phyloP scores from a whole-genome alignment of 2,113 vertebrate species.

The Poeciliopsis retropinna region DNA sequence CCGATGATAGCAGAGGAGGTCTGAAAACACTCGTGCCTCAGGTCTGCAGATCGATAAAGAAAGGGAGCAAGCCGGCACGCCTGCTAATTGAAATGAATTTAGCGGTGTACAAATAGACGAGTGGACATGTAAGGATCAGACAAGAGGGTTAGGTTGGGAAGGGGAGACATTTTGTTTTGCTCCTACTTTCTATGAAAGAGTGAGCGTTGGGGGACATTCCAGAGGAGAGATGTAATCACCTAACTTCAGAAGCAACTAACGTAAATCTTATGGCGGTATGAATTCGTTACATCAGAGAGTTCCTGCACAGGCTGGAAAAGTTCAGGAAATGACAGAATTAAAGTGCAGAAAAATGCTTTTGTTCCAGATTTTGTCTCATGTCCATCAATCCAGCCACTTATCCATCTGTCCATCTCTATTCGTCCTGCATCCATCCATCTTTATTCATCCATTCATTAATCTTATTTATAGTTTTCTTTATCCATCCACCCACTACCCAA shows the following conservation, averaged over 20 bases:
- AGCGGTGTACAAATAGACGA: constrained; percentile 71
- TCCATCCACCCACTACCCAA: too few relatives aligned
- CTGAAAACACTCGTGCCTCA: constrained; percentile 35
- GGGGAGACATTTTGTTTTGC: constrained; percentile 50
- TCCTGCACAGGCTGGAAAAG: neutral
- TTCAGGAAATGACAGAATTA: neutral
- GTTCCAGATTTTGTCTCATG: too few relatives aligned
- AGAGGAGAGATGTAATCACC: constrained; percentile 67
- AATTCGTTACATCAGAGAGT: constrained; percentile 43
- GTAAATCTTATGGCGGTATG: constrained; percentile 54
- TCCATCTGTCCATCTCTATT: too few relatives aligned
- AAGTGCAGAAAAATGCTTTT: too few relatives aligned
- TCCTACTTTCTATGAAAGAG: constrained; percentile 66
- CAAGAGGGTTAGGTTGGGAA: constrained; percentile 19
- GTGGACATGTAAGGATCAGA: constrained; percentile 65
- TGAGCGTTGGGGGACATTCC: constrained; percentile 65
- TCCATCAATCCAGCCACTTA: too few relatives aligned
- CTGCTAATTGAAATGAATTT: constrained; percentile 82
- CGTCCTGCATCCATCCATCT: too few relatives aligned
- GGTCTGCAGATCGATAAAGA: constrained; percentile 71
- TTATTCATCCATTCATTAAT: too few relatives aligned
- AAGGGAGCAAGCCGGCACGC: constrained; percentile 60
- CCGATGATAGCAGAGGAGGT: constrained; percentile 35
- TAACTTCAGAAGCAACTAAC: constrained; percentile 61
- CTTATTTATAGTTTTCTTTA: too few relatives aligned